Base-by-base conservation (phyloP, 1,140 invertebrate species). In the Sesamia nonagrioides region DNA sequence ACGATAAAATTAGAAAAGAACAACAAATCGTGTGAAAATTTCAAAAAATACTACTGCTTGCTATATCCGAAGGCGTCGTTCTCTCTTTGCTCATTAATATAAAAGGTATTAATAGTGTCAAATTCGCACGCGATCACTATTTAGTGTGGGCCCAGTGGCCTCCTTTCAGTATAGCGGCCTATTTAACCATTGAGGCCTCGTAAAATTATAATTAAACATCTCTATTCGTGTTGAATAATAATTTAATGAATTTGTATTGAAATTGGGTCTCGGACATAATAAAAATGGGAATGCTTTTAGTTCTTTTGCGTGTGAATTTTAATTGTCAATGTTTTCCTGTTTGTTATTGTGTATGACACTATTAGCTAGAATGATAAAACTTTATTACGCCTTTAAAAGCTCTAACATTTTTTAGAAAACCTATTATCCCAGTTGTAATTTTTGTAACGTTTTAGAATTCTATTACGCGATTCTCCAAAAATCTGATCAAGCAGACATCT, bases 91-190 rank as follows among this genome's bases (percentile, higher is more conserved):
- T 75, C 54, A 75, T 75, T 75, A 75, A 40, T 63, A 35, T 75
- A 63, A 75, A 61, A 58, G 73, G 42, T 33, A 33, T 42, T 50
- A 33, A 33, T 9, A 75, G 40, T 63, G 73, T 63, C 58, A 61
- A 63, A 75, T 61, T 61, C 9, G 45, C 73, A 75, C 73, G 73
- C 73, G 73, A 75, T 61, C 58, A 50, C 58, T 75, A 75, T 75
- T 75, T 75, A 75, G 73, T 42, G 18, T 0, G 63, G 58, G 0
- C 58, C 56, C 6, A 75, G 40, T 75, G 42, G 50, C 73, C 73
- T 63, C 40, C 13, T 75, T 75, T 35, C 5, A 33, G 50, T 37
- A 6, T 54, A 37, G 37, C 50, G 50, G 21, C 68, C 68, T 54
- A 71, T 71, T 71, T 71, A 35, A 33, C 50, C 37, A 48, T 71